These are phyloP conservation scores for Cyclopterus lumpus DNA, from an alignment of 2,797 vertebrate genomes.

Conservation along the genomic window DNA sequence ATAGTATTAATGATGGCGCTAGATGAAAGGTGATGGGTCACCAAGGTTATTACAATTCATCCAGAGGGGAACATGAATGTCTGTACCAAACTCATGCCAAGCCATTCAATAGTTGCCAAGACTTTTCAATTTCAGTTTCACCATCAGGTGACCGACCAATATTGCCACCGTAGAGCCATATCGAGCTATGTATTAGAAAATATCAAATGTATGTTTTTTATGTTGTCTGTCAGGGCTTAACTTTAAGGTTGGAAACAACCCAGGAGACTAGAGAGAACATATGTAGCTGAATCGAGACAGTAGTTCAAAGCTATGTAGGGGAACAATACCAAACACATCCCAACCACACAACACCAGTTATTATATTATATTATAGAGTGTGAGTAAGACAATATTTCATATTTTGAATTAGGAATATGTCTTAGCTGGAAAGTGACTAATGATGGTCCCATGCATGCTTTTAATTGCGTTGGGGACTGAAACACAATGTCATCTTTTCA, in stretches of 20 bases:
- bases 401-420: conserved; percentile 3
- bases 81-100: neutral
- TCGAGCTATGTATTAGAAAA: neutral
- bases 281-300: neutral
- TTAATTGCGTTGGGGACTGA: neutral
- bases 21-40: neutral
- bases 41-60: neutral
- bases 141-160: neutral
- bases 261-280: neutral
- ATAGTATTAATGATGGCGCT: neutral
- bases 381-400: neutral
- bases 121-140: neutral
- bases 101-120: neutral
- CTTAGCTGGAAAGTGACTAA: conserved; percentile 13
- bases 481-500: neutral
- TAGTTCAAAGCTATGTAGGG: neutral
- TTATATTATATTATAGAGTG: neutral
- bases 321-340: neutral
- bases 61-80: neutral
- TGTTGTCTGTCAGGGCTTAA: neutral
- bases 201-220: neutral
- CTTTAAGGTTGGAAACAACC: neutral
- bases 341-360: neutral
- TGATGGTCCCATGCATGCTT: neutral
- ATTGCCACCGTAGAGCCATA: neutral